phyloP scores from a whole-genome alignment of 2,113 vertebrate genomes.

The Chiloscyllium plagiosum region DNA sequence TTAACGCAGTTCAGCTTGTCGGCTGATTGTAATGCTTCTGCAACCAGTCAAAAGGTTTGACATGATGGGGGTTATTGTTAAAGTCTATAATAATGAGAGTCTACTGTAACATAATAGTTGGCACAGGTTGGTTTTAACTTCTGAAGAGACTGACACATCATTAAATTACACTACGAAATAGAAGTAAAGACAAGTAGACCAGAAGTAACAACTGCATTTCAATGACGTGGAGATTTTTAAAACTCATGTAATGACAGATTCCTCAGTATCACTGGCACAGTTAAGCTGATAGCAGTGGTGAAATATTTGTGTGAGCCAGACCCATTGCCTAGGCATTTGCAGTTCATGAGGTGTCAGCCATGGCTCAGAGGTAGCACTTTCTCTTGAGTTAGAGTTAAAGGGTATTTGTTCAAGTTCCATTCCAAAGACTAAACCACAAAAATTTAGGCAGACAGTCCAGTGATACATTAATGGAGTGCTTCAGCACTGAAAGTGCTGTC shows the following conservation, averaged over 20 bases:
- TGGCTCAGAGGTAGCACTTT: not conserved
- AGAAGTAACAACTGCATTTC: constrained; percentile 4
- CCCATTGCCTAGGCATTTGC: not conserved
- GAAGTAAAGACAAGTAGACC: not conserved
- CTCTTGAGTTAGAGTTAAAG: not conserved
- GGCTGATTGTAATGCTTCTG: not conserved
- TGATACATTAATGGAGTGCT: not conserved
- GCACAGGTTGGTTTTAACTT: not conserved
- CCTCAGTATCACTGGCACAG: not conserved
- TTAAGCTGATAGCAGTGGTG: not conserved
- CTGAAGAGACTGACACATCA: not conserved
- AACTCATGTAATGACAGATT: not conserved
- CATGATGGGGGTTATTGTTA: not conserved
- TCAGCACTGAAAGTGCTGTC: not conserved
- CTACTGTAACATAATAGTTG: not conserved
- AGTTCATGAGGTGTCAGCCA: not conserved
- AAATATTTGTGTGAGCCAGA: constrained; percentile 3
- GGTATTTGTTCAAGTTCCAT: not conserved
- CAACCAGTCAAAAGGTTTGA: not conserved
- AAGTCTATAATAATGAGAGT: constrained; percentile 12
- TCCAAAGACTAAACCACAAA: not conserved
- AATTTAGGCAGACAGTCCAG: not conserved
- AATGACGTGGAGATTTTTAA: not conserved
- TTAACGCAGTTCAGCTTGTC: not conserved
- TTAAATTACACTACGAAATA: constrained; percentile 16